Conservation (phyloP, 2,888 invertebrate species). For the Tachina fera region DNA sequence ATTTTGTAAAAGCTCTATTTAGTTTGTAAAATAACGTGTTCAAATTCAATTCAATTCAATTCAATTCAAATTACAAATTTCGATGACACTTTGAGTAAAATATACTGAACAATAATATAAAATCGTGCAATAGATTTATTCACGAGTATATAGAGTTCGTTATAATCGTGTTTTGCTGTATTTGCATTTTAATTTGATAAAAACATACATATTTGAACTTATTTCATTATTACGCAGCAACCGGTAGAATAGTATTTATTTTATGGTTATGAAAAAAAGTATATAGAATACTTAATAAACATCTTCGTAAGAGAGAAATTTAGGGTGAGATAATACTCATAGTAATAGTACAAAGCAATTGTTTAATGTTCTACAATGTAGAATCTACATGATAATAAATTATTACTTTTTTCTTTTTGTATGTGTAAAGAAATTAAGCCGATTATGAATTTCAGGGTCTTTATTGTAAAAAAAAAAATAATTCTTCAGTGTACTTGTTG, state of each 20-base stretch:
- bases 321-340: background rate
- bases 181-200: background rate
- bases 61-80: too few relatives aligned
- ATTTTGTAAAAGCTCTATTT: too few relatives aligned
- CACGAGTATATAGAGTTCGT: background rate
- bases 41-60: too few relatives aligned
- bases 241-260: constrained; percentile 4
- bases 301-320: constrained; percentile 20
- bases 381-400: background rate
- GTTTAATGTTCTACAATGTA: background rate
- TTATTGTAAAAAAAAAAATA: background rate
- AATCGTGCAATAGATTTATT: background rate
- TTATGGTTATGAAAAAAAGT: background rate
- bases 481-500: background rate
- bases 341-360: background rate
- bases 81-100: too few relatives aligned
- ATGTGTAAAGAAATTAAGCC: constrained; percentile 11
- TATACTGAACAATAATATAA: too few relatives aligned
- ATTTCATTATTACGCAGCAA: constrained; percentile 3
- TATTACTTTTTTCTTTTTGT: background rate
- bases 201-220: background rate
- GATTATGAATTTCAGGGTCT: constrained; percentile 25
- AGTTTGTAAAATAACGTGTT: too few relatives aligned
- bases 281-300: constrained; percentile 33
- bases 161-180: background rate